phyloP scores from a whole-genome alignment of 2,797 vertebrate genomes.

The Pitangus sulphuratus region DNA sequence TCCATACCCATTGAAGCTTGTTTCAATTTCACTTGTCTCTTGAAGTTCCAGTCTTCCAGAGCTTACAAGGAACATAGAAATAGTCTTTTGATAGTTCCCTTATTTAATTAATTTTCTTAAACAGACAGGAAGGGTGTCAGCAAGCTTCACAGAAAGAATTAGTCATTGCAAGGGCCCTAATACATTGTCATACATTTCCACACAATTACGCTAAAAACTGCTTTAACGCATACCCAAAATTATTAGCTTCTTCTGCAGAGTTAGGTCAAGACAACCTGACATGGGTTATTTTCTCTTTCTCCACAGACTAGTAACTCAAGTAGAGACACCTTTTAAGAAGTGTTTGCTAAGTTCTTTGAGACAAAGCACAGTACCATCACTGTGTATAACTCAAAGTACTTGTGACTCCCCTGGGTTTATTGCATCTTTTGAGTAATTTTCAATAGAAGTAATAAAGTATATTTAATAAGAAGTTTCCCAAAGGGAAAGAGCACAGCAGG shows the following conservation, averaged over 20 bases:
- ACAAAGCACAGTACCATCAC: not conserved
- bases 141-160: not conserved
- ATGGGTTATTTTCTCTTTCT: not conserved
- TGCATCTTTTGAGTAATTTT: not conserved
- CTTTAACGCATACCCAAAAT: not conserved
- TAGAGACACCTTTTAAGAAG: not conserved
- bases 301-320: not conserved
- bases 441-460: not conserved
- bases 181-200: not conserved
- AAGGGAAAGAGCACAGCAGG: not conserved
- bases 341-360: not conserved
- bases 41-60: not conserved
- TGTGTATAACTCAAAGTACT: not conserved
- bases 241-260: not conserved
- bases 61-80: not conserved
- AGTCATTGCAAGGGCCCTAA: not conserved
- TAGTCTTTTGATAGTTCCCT: not conserved
- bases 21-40: not conserved
- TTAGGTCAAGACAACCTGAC: constrained; percentile 14
- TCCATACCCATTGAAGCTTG: not conserved
- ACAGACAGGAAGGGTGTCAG: not conserved
- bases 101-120: not conserved
- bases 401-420: not conserved
- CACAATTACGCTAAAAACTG: not conserved
- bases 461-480: not conserved